Base-by-base conservation (phyloP, 2,113 vertebrate species). In the Gyps fulvus region DNA sequence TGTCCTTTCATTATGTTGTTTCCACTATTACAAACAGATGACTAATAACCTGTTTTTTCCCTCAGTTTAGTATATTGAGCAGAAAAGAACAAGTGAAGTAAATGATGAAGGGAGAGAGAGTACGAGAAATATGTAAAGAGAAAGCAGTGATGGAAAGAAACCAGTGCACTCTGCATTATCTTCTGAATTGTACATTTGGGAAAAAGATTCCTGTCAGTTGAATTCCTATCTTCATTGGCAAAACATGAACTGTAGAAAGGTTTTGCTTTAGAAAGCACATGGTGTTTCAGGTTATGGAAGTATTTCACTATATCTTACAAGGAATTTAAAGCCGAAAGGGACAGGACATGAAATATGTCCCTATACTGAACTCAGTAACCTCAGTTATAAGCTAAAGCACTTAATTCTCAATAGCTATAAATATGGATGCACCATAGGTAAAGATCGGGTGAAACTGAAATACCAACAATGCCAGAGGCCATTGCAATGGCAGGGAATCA, bases 371-470 rank as follows among this genome's bases (percentile, higher is more conserved):
- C 74, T 89, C 74, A 36, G 55, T 67, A 92, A 92, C 83, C 88
- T 88, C 62, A 80, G 79, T 77, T 88, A 88, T 69, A 88, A 89
- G 50, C 63, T 78, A 84, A 96, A 79, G 13, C 79, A 66, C 57
- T 94, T 95, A 85, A 83, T 96, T 90, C 38, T 92, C 50, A 54
- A 27, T 50, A 70, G 54, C 72, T 85, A 93, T 73, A 90, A 96
- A 90, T 96, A 94, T 94, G 76, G 55, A 86, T 78, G 55, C 52
- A 47, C 42, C 45, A 66, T 12, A 95, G 62, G 59, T 81, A 93
- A 87, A 96, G 74, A 96, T 66, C 70, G 86, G 82, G 55, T 92
- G 92, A 74, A 90, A 90, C 10, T 83, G 74, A 94, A 95, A 90
- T 81, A 45, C 10, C 50, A 93, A 8, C 42, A 71, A 19, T 89